Evolutionary conservation across 2,797 vertebrate genomes (phyloP).

Genomic region (Sebastiscus albofasciatus): DNA sequence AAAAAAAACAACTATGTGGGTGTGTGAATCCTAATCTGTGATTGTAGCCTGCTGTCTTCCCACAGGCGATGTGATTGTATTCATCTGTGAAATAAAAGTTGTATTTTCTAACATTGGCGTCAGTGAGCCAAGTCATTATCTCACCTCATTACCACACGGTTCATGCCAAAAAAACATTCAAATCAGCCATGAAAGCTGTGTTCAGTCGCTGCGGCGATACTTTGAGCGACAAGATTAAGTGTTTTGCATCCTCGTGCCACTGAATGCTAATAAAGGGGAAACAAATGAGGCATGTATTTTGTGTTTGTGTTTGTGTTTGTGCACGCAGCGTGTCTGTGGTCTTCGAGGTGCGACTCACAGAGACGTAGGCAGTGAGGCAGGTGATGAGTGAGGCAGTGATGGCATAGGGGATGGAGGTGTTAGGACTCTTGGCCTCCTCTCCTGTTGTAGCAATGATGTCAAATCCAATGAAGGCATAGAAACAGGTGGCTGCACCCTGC

Average conservation of each 20-base stretch:
- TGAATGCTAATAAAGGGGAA: background rate
- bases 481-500: constrained; percentile 97
- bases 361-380: constrained; percentile 97
- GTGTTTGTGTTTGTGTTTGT: background rate
- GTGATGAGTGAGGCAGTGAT: constrained; percentile 96
- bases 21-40: background rate
- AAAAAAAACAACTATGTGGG: background rate
- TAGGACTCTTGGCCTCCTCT: constrained; percentile 97
- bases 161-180: background rate
- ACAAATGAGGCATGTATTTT: background rate
- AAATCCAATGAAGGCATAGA: constrained; percentile 98
- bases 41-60: background rate
- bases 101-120: background rate
- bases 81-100: background rate
- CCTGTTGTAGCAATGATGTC: constrained; percentile 99
- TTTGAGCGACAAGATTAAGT: background rate
- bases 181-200: background rate
- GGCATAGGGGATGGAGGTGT: constrained; percentile 97
- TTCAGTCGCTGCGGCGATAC: background rate
- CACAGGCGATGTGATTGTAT: background rate
- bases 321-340: background rate
- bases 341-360: constrained; percentile 84
- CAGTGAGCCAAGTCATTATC: background rate
- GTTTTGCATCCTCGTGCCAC: background rate
- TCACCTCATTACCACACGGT: background rate